A percentile compares a stretch with the other conserved stretches of the same genome.
phyloP scores from a whole-genome alignment of 2,113 vertebrate species.

The Muntiacus muntjak region DNA sequence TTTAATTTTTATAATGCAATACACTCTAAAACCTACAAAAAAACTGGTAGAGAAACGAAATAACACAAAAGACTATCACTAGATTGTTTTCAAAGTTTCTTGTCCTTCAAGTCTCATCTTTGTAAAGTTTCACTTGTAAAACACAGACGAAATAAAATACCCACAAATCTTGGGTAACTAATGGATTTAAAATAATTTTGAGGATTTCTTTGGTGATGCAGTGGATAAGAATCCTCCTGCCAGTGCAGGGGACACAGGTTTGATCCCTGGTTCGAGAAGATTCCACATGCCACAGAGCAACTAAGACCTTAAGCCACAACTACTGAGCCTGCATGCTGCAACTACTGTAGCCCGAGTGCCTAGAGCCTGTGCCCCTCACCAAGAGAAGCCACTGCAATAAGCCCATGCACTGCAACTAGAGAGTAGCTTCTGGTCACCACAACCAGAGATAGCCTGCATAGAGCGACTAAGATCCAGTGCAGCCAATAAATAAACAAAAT shows the following conservation, averaged over 20 bases:
- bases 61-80: neutral
- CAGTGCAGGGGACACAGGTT: neutral
- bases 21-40: neutral
- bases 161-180: neutral
- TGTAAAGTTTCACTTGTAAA: neutral
- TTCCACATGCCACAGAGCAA: neutral
- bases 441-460: neutral
- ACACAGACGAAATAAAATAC: neutral
- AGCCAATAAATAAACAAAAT: neutral
- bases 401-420: neutral
- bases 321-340: neutral
- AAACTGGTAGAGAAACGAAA: neutral
- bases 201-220: neutral
- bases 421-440: neutral
- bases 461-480: neutral
- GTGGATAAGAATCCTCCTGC: neutral
- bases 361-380: neutral
- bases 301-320: neutral
- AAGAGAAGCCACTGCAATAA: neutral
- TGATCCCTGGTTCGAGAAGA: neutral
- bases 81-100: neutral
- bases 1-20: neutral
- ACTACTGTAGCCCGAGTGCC: neutral
- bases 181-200: neutral
- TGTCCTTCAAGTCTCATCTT: neutral